Percentiles rank a stretch among this genome's conserved stretches.
These are phyloP conservation scores for Neodiprion pinetum DNA, from an alignment of 1,140 invertebrate genomes.

Conservation along the genomic window DNA sequence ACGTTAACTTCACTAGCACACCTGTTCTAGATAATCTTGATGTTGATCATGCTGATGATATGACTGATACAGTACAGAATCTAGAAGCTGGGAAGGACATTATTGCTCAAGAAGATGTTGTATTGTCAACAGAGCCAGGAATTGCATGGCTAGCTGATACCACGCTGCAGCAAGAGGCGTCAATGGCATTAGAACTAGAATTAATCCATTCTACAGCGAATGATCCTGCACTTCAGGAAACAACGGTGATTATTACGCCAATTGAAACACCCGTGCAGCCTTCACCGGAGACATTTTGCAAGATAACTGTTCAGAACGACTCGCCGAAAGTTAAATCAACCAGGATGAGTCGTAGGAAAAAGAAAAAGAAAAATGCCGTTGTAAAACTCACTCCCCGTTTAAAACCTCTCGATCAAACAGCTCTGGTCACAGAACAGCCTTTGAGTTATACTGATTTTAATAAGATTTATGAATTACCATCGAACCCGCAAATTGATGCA, in stretches of 20 bases:
- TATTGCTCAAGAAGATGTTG: background rate
- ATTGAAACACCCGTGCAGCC: background rate
- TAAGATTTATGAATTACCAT: background rate
- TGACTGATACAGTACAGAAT: background rate
- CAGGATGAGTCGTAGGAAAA: background rate
- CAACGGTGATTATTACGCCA: background rate
- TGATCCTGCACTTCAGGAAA: background rate
- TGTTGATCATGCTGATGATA: background rate
- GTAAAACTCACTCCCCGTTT: background rate
- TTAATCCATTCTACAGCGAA: background rate
- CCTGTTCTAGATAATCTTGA: slow-evolving; percentile 3
- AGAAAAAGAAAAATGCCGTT: background rate
- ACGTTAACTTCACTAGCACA: slow-evolving; percentile 20
- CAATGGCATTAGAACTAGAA: background rate
- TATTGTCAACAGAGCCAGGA: background rate
- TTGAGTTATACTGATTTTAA: background rate
- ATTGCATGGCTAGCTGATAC: background rate
- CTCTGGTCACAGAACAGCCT: background rate
- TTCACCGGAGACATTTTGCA: background rate
- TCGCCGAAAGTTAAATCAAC: background rate
- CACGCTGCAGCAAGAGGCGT: background rate
- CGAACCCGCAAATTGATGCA: background rate
- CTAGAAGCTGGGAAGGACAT: background rate
- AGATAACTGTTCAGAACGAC: background rate
- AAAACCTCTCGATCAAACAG: background rate